These are phyloP conservation scores for Ylistrum balloti DNA, from an alignment of 1,140 invertebrate genomes.

Conservation along the genomic window DNA sequence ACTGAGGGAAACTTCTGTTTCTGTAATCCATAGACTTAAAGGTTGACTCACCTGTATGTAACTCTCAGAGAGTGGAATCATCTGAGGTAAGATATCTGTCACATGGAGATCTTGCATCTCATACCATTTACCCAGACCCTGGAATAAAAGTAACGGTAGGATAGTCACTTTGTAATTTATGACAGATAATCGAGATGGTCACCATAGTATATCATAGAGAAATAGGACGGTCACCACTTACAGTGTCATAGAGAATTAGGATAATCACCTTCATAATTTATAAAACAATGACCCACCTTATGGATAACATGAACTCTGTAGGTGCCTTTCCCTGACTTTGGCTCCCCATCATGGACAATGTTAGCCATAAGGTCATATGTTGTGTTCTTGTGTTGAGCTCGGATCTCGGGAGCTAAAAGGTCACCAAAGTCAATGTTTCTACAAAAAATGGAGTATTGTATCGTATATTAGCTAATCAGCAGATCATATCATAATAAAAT, in stretches of 20 bases:
- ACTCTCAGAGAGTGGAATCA: slow-evolving; percentile 99
- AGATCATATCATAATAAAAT: no score
- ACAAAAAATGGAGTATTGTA: neutral
- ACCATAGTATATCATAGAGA: no score
- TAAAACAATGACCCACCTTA: slow-evolving; percentile 85
- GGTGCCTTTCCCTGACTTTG: slow-evolving; percentile 91
- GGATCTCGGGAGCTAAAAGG: slow-evolving; percentile 92
- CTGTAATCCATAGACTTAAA: no score
- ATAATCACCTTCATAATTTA: no score
- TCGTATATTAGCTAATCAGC: no score
- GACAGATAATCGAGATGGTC: neutral
- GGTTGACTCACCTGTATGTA: slow-evolving; percentile 95
- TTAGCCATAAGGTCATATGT: slow-evolving; percentile 99
- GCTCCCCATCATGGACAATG: slow-evolving; percentile 99
- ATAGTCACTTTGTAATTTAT: no score
- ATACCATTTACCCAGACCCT: slow-evolving; percentile 91
- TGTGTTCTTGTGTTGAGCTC: slow-evolving; percentile 88
- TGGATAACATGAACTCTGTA: slow-evolving; percentile 98
- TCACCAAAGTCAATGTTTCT: slow-evolving; percentile 96
- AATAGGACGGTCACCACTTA: no score
- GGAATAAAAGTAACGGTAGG: slow-evolving; percentile 67
- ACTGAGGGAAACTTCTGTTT: no score
- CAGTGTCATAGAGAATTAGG: no score
- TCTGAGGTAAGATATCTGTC: slow-evolving; percentile 98
- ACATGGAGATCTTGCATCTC: slow-evolving; percentile 99